Base-by-base conservation (phyloP, 2,888 invertebrate species). In the Chymomyza amoena region DNA sequence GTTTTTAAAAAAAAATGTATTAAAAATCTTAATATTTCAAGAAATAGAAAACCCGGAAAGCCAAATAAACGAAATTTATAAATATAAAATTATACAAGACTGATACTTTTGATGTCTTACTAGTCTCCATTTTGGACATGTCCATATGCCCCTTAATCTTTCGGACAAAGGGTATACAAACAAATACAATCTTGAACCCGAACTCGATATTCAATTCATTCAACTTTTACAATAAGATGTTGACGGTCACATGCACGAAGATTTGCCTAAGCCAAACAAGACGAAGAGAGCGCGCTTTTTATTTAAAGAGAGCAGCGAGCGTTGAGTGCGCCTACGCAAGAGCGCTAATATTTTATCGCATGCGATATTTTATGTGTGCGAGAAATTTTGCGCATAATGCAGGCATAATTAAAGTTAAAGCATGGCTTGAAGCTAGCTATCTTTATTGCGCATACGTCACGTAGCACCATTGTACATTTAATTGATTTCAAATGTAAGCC, bases 161-260 rank as follows among this genome's bases (percentile, higher is more conserved):
- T 4, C 4, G 9, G 32, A 32, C 7, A 6, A 6, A 32, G 32
- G 1, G 32, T 32, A 32, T 32, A 32, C 32, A 52, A 66, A 52
- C 39, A 61, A 61, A 83, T 72, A 72, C 81, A 75, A 73, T 72
- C 81, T 79, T 77, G 74, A 89, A 88, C 78, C 77, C 87, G 79
- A 79, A 79, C 80, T 80, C 76, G 73, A 64, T 59, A 72, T 84
- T 72, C 71, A 79, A 87, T 84, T 83, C 87, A 84, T 88, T 83
- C 84, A 86, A 88, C 87, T 88, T 84, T 88, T 84, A 88, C 87
- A 86, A 82, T 72, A 71, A 57, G 64, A 13, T 18, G 62, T 64
- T 52, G 51, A 59, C 54, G 54, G 20, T 54, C 54, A 54, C 39
- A 20, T 10, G 57, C 57, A 25, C 15, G 57, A 18, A 20, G 57